Conservation (phyloP, 2,797 vertebrate species). For the Enoplosus armatus region DNA sequence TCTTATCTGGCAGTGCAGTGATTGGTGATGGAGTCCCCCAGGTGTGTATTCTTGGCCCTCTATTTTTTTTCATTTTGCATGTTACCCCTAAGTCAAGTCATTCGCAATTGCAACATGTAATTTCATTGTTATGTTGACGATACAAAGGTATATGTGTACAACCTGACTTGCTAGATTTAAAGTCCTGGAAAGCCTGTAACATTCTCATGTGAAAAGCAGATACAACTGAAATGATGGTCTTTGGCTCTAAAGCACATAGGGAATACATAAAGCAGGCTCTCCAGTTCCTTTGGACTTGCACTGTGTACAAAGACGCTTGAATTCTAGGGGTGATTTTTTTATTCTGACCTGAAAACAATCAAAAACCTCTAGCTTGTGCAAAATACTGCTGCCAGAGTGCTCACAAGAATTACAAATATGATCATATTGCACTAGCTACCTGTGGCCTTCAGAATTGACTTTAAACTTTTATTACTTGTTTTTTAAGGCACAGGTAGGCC, state of each 20-base stretch:
- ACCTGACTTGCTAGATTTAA: background rate
- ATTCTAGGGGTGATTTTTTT: no score
- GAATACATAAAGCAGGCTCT: background rate
- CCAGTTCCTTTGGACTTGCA: background rate
- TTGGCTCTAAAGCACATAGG: background rate
- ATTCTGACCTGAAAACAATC: no score
- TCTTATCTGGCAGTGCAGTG: background rate
- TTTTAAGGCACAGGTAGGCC: background rate
- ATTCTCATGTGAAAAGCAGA: conserved; percentile 1
- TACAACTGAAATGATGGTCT: background rate
- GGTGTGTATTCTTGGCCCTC: background rate
- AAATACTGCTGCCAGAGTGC: background rate
- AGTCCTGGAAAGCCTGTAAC: background rate
- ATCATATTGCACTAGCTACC: background rate
- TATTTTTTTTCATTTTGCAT: background rate
- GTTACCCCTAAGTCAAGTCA: no score
- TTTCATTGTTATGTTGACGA: background rate
- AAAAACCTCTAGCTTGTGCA: no score
- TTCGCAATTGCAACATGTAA: background rate
- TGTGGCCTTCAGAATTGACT: background rate
- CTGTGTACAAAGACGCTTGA: background rate
- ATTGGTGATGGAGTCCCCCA: background rate
- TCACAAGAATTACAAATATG: no score
- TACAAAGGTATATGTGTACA: background rate
- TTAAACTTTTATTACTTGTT: conserved; percentile 3